These are phyloP conservation scores for Stomatorhinus ivindoensis DNA, from an alignment of 2,113 vertebrate genomes.

Conservation along the genomic window DNA sequence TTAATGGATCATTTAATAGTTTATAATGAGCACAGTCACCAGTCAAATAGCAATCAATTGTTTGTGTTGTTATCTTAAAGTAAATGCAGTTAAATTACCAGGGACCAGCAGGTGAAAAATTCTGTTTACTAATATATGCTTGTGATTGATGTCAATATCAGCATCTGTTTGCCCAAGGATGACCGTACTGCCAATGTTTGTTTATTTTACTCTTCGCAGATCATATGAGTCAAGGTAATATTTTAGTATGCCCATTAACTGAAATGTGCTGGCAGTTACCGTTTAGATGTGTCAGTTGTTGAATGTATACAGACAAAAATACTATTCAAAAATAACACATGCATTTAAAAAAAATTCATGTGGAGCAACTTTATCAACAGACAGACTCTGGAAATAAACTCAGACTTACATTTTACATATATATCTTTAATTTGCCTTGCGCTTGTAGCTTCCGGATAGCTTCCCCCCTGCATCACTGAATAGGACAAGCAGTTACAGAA, in stretches of 20 bases:
- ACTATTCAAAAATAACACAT: not conserved
- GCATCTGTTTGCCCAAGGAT: not conserved
- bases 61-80: not conserved
- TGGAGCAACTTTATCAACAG: not conserved
- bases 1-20: not conserved
- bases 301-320: not conserved
- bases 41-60: not conserved
- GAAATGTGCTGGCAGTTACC: not conserved
- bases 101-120: not conserved
- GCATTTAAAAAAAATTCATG: not conserved
- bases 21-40: not conserved
- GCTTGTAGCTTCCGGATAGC: not conserved
- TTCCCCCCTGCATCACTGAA: not conserved
- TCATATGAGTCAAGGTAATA: conserved; percentile 2
- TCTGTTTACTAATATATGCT: not conserved
- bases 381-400: not conserved
- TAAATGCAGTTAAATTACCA: not conserved
- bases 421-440: not conserved
- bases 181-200: not conserved
- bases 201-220: not conserved
- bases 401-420: not conserved
- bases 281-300: not conserved
- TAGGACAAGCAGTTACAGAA: not conserved
- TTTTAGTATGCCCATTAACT: not conserved
- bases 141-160: not conserved